A percentile compares a stretch with the other conserved stretches of the same genome.
Conservation (phyloP, 2,113 vertebrate genomes). For the Copsychus sechellarum region DNA sequence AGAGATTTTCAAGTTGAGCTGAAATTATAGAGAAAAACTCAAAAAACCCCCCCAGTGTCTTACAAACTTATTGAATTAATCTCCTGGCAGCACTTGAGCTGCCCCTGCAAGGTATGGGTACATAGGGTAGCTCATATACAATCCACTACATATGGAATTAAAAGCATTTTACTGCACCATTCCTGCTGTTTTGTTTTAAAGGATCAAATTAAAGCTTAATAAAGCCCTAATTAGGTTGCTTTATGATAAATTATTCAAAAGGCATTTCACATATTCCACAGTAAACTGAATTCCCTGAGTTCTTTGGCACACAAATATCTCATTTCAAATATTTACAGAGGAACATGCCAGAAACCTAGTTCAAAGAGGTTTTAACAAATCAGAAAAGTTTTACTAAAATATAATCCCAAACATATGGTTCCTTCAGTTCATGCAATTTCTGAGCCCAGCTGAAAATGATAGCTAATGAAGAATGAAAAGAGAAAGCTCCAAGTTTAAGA, state of each 20-base stretch:
- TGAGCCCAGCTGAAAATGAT: neutral
- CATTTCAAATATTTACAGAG: conserved; percentile 39
- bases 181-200: neutral
- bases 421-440: neutral
- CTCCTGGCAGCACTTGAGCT: neutral
- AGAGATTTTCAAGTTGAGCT: neutral
- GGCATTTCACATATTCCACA: neutral
- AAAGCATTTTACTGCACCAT: neutral
- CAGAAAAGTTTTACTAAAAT: conserved; percentile 15
- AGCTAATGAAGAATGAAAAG: neutral
- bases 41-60: too few relatives aligned
- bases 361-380: conserved; percentile 33
- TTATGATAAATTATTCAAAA: conserved; percentile 4
- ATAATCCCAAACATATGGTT: conserved; percentile 22
- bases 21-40: neutral
- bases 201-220: neutral
- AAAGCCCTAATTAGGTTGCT: neutral
- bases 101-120: neutral
- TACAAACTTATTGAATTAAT: neutral
- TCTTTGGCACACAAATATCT: neutral
- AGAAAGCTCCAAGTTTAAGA: neutral
- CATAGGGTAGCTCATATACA: neutral
- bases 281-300: neutral
- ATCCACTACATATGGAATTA: neutral
- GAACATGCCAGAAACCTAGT: neutral